phyloP scores from a whole-genome alignment of 2,113 vertebrate genomes.

The Poicephalus meyeri region DNA sequence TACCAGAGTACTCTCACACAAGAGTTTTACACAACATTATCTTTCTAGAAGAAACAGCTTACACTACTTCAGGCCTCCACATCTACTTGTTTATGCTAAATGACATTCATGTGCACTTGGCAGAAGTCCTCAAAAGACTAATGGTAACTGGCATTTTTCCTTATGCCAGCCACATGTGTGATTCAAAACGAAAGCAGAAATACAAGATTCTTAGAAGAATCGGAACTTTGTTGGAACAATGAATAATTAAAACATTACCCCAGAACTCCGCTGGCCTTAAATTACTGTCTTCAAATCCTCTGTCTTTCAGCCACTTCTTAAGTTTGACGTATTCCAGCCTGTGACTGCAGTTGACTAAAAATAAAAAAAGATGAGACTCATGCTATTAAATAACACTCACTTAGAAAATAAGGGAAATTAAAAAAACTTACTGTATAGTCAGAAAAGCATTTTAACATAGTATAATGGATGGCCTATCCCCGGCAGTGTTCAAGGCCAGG shows the following conservation, averaged over 20 bases:
- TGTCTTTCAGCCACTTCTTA: constrained; percentile 85
- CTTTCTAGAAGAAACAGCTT: not conserved
- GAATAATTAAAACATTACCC: constrained; percentile 73
- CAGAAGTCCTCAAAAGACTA: not conserved
- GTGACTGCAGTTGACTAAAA: constrained; percentile 80
- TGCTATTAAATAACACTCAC: not conserved
- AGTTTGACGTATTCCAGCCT: constrained; percentile 81
- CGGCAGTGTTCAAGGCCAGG: not conserved
- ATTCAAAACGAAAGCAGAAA: not conserved
- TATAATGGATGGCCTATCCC: not conserved
- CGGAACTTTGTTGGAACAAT: not conserved
- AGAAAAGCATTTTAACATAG: not conserved
- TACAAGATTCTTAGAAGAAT: not conserved
- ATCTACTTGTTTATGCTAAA: not conserved
- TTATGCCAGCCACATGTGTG: not conserved
- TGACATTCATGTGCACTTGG: not conserved
- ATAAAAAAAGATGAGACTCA: not conserved
- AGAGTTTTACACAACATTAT: not conserved
- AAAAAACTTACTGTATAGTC: not conserved
- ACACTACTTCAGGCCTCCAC: not conserved
- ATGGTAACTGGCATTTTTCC: not conserved
- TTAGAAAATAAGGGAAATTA: not conserved
- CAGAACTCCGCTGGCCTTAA: constrained; percentile 83
- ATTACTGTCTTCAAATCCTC: constrained; percentile 77
- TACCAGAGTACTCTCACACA: not conserved